Conservation (phyloP, 2,797 vertebrate species). For the Liparis tanakae region DNA sequence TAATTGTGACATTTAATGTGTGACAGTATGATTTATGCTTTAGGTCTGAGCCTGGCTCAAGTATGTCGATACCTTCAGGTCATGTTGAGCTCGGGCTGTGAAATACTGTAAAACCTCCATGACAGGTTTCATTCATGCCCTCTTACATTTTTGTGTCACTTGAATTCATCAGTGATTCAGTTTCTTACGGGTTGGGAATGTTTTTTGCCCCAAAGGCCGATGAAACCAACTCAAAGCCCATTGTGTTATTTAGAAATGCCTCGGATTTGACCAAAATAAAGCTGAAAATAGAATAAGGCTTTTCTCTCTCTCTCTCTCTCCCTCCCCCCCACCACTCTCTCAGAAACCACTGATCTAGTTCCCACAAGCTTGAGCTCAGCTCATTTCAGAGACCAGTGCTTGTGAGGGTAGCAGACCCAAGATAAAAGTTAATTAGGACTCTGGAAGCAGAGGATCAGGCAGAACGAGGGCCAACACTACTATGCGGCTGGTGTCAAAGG, state of each 20-base stretch:
- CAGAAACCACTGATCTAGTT: slow-evolving; percentile 61
- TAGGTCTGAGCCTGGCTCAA: slow-evolving; percentile 12
- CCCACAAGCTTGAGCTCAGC: slow-evolving; percentile 54
- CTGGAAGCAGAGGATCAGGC: slow-evolving; percentile 48
- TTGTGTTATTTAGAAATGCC: slow-evolving; percentile 52
- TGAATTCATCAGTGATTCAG: slow-evolving; percentile 44
- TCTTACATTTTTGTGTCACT: slow-evolving; percentile 36
- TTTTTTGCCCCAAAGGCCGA: slow-evolving; percentile 27
- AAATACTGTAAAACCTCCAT: slow-evolving; percentile 22
- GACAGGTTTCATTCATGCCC: slow-evolving; percentile 35
- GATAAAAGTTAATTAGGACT: slow-evolving; percentile 73
- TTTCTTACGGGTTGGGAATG: slow-evolving; percentile 23
- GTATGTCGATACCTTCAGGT: slow-evolving; percentile 27
- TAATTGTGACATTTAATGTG: slow-evolving; percentile 24
- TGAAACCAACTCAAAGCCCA: slow-evolving; percentile 45
- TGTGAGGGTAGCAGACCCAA: slow-evolving; percentile 50
- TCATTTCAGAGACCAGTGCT: slow-evolving; percentile 57
- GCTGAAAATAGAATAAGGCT: slow-evolving; percentile 40
- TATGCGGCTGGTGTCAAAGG: slow-evolving; percentile 43
- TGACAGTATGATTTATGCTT: slow-evolving; percentile 1
- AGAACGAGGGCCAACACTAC: slow-evolving; percentile 37
- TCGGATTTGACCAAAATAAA: slow-evolving; percentile 48
- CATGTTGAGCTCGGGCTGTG: slow-evolving; percentile 10
- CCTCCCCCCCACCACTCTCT: not conserved
- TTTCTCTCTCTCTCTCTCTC: not conserved